Evolutionary conservation across 2,888 invertebrate genomes (phyloP), one percentile per base, ranked within the genome.

Genomic region (Drosophila mulleri): DNA sequence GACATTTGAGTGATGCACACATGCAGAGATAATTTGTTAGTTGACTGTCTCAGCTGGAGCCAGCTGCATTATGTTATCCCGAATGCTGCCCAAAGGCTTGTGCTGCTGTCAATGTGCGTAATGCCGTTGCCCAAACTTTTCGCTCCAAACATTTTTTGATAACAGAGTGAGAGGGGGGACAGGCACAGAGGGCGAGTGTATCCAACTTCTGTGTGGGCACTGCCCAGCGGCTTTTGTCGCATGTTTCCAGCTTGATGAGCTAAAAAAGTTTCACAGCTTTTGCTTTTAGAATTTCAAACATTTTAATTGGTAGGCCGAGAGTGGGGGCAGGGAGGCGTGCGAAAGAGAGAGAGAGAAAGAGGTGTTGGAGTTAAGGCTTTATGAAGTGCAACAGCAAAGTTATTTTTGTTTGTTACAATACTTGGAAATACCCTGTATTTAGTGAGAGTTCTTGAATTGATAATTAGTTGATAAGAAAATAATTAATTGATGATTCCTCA

Each of bases 21-120:
- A 83, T 80, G 88, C 77, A 85, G 83, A 78, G 83, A 89, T 89
- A 86, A 86, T 89, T 86, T 89, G 85, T 87, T 87, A 83, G 88
- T 88, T 80, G 86, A 67, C 83, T 67, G 68, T 64, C 66, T 77
- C 62, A 14, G 56, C 48, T 45, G 50, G 29, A 62, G 67, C 54
- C 45, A 39, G 59, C 59, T 80, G 76, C 71, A 67, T 71, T 75
- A 56, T 70, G 53, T 53, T 67, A 68, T 62, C 67, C 78, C 76
- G 61, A 35, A 77, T 69, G 78, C 70, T 69, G 68, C 78, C 76
- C 66, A 42, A 67, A 78, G 80, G 80, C 77, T 76, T 80, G 48
- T 58, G 64, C 54, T 76, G 48, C 48, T 50, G 82, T 71, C 82
- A 73, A 74, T 84, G 81, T 83, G 82, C 87, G 84, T 88, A 78